These are phyloP conservation scores for Pseudorhombus dupliciocellatus DNA, from an alignment of 2,113 vertebrate genomes.

Conservation along the genomic window DNA sequence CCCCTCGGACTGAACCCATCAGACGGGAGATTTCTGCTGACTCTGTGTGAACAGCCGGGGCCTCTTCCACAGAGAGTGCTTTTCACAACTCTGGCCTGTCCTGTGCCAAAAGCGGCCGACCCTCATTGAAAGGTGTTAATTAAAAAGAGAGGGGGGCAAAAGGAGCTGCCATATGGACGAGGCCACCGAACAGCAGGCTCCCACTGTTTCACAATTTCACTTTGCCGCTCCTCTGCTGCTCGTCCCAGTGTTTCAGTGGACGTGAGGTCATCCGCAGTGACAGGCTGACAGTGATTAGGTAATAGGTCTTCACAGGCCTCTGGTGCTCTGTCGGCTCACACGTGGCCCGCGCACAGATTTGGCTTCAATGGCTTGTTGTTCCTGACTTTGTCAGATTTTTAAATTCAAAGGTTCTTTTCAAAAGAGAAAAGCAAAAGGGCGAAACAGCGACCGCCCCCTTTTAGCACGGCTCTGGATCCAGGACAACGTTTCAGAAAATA, in stretches of 20 bases:
- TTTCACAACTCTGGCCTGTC: constrained; percentile 49
- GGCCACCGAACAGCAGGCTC: constrained; percentile 43
- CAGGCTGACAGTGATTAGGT: constrained; percentile 63
- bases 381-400: neutral
- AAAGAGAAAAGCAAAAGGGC: neutral
- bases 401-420: neutral
- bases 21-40: neutral
- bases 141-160: constrained; percentile 42
- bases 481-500: too few species aligned
- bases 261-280: constrained; percentile 66
- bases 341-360: constrained; percentile 17
- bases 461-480: neutral
- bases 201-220: constrained; percentile 42
- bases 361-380: neutral
- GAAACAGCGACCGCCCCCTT: neutral
- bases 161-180: constrained; percentile 58
- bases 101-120: constrained; percentile 34
- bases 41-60: neutral
- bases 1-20: neutral
- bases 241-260: constrained; percentile 41
- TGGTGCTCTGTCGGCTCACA: constrained; percentile 37
- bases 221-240: constrained; percentile 37
- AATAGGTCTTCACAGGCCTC: constrained; percentile 60
- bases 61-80: constrained; percentile 17
- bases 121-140: constrained; percentile 61